Conservation (phyloP, 2,888 invertebrate species). For the Cabera pusaria region DNA sequence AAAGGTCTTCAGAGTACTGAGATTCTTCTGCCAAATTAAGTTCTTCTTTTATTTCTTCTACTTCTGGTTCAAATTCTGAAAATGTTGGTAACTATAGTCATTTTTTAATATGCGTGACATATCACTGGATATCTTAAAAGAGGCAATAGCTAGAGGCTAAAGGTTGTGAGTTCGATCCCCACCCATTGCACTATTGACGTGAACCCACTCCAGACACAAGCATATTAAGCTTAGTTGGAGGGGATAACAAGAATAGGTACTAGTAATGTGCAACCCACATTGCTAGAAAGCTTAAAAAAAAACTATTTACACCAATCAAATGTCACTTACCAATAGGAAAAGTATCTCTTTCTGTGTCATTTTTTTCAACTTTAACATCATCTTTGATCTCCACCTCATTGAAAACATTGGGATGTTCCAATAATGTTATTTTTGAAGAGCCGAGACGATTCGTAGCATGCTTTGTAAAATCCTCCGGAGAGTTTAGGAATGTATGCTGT, state of each 20-base stretch:
- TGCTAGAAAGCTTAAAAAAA: too few relatives aligned
- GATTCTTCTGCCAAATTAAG: constrained; percentile 4
- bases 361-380: constrained; percentile 14
- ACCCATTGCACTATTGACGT: too few relatives aligned
- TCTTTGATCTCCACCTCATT: constrained; percentile 4
- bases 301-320: background rate
- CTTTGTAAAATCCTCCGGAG: constrained; percentile 52
- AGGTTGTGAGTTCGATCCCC: too few relatives aligned
- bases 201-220: too few relatives aligned
- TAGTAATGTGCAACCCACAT: too few relatives aligned
- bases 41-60: constrained; percentile 35
- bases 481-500: constrained; percentile 66
- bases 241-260: too few relatives aligned
- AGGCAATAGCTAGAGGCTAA: too few relatives aligned
- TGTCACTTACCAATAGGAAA: constrained; percentile 6
- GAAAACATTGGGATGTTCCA: background rate
- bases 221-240: too few relatives aligned
- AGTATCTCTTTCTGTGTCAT: background rate
- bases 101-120: too few relatives aligned
- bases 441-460: constrained; percentile 38
- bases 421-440: constrained; percentile 19
- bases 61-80: too few relatives aligned
- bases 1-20: constrained; percentile 20
- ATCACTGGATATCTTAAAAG: too few relatives aligned
- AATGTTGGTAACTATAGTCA: too few relatives aligned